phyloP scores from a whole-genome alignment of 2,113 vertebrate species.

The Tauraco erythrolophus region DNA sequence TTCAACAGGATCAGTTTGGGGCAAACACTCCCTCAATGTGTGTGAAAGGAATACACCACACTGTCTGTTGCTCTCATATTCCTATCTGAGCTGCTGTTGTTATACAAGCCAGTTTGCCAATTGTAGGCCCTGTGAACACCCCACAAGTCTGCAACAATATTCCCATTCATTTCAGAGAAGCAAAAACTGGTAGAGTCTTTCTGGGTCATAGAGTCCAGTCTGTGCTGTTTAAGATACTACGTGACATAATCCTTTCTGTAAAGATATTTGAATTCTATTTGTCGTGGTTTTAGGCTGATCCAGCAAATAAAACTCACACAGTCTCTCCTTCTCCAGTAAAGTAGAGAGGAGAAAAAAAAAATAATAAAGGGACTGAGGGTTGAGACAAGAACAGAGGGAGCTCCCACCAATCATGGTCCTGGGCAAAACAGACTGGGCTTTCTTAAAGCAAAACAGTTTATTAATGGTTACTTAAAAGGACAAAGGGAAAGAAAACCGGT shows the following conservation, averaged over 20 bases:
- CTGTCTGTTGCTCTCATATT: neutral
- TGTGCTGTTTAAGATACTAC: neutral
- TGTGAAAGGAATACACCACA: neutral
- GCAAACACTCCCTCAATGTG: rapidly evolving
- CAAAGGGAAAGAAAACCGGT: no score
- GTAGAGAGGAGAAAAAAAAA: no score
- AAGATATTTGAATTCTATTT: neutral
- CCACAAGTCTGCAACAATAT: neutral
- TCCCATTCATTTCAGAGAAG: neutral
- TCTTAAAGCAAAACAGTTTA: no score
- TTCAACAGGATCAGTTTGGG: neutral
- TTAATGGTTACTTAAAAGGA: no score
- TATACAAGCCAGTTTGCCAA: neutral
- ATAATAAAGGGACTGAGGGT: no score
- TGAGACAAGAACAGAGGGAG: no score
- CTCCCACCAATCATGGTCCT: no score
- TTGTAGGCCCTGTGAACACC: neutral
- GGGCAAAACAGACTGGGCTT: no score
- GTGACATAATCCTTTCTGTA: neutral
- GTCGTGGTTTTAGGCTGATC: no score
- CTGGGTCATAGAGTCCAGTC: neutral
- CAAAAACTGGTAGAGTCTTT: neutral
- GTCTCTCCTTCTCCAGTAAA: no score
- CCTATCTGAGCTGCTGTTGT: neutral
- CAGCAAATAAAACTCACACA: no score